phyloP scores from a whole-genome alignment of 1,140 invertebrate species.

The Sycophaga agraensis region DNA sequence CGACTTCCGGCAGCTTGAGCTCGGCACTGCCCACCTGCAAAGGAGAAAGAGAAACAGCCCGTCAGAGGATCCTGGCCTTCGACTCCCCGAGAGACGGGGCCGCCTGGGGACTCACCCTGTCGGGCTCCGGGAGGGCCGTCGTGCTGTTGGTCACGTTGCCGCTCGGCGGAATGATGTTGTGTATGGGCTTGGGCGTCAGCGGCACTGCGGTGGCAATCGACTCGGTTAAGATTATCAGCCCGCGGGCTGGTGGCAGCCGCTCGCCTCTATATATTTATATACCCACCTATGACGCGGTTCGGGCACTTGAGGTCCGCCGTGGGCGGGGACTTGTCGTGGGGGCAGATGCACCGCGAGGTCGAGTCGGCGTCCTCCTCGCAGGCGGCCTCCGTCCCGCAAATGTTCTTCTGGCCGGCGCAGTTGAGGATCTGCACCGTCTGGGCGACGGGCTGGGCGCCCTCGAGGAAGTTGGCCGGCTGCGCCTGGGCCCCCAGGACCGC shows the following conservation, averaged over 20 bases:
- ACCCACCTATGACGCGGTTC: slow-evolving; percentile 60
- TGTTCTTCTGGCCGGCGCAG: slow-evolving; percentile 48
- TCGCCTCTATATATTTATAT: too few species aligned
- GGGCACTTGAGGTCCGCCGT: slow-evolving; percentile 67
- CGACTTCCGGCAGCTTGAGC: slow-evolving; percentile 48
- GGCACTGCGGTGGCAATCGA: slow-evolving; percentile 54
- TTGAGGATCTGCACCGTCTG: slow-evolving; percentile 36
- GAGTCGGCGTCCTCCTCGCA: slow-evolving; percentile 55
- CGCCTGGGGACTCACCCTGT: too few species aligned
- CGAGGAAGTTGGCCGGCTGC: slow-evolving; percentile 21
- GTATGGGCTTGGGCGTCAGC: slow-evolving; percentile 60
- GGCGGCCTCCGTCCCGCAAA: slow-evolving; percentile 66
- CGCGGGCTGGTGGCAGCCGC: too few species aligned
- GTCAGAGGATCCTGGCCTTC: too few species aligned
- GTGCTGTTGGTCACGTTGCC: slow-evolving; percentile 51
- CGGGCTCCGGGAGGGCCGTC: slow-evolving; percentile 43
- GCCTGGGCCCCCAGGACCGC: background rate
- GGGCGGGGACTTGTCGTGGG: slow-evolving; percentile 63
- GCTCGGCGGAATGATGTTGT: slow-evolving; percentile 64
- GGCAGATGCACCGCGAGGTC: slow-evolving; percentile 66
- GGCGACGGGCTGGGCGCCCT: slow-evolving; percentile 27
- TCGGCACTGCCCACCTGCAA: slow-evolving; percentile 42
- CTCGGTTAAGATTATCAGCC: too few species aligned
- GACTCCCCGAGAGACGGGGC: too few species aligned
- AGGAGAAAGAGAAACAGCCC: background rate